These are phyloP conservation scores for Alectoris magna DNA, from an alignment of 2,797 vertebrate species.

Conservation along the genomic window DNA sequence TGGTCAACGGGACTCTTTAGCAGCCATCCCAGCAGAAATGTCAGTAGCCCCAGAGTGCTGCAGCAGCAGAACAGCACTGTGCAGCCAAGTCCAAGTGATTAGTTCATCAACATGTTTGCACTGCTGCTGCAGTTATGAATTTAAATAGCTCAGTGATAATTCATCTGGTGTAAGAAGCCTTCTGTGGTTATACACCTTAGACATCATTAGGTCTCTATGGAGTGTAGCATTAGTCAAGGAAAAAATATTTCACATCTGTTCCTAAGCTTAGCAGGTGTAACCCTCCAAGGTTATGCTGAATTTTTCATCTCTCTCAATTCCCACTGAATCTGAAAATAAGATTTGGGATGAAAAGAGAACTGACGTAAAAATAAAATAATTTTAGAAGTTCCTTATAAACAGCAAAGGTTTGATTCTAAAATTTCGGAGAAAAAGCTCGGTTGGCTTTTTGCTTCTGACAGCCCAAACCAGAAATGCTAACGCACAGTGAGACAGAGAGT, in stretches of 20 bases:
- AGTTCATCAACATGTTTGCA: slow-evolving; percentile 22
- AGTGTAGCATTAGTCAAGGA: neutral
- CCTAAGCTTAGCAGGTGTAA: neutral
- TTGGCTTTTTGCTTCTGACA: neutral
- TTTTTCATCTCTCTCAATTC: neutral
- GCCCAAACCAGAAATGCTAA: neutral
- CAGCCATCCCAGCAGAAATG: neutral
- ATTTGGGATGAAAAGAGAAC: neutral
- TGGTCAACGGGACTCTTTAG: neutral
- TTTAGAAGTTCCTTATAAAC: neutral
- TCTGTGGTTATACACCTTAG: neutral
- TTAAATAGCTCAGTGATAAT: slow-evolving; percentile 38
- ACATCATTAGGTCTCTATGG: neutral
- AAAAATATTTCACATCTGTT: slow-evolving; percentile 13
- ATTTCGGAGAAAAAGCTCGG: neutral
- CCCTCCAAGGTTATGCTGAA: neutral
- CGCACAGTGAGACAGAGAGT: neutral
- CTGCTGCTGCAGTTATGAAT: neutral
- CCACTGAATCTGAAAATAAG: neutral
- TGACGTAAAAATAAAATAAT: neutral
- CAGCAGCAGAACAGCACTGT: neutral
- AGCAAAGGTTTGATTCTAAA: neutral
- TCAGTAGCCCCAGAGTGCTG: neutral
- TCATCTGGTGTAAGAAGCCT: neutral
- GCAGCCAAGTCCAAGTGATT: slow-evolving; percentile 9